Base-by-base conservation (phyloP, 2,797 vertebrate species). In the Simalia tracyae region DNA sequence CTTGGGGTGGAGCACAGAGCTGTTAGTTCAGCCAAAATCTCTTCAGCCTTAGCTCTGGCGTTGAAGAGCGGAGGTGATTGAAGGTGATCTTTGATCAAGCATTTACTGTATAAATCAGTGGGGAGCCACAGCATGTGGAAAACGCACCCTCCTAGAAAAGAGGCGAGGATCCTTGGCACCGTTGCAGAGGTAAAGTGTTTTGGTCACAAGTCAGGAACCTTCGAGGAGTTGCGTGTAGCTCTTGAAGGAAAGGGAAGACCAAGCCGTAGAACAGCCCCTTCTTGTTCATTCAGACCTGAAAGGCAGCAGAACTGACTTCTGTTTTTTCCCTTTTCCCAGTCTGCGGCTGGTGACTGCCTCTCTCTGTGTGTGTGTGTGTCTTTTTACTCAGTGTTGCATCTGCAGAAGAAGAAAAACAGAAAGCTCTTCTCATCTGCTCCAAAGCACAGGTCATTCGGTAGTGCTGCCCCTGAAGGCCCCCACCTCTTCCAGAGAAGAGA, bases 211-310 rank as follows among this genome's bases (percentile, higher is more conserved):
- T 50, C 10, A 19, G n/a, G 36, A 59, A 28, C 26, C 28, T 31
- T 10, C 88, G 28, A 89, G 7, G 76, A 72, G 24, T 59, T 64
- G 42, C 56, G 54, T 50, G 46, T 46, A 5, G 4, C 11, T n/a
- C 50, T 46, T 50, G 54, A 85, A 88, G 66, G 50, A 22, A 42
- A 26, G 50, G 15, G 88, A 89, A 36, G 81, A 42, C 17, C 59
- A 56, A 28, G 54, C 59, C 50, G 57, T 17, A 26, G 66, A 42
- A 76, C 26, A 59, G n/a, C 46, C 28, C 56, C 42, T 84, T 84
- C 91, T n/a, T 76, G 86, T 81, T 87, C 22, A 46, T 84, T 90
- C 57, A 90, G 87, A 88, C 84, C 84, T 59, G 59, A 92, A 90
- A 90, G 60, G n/a, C 66, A 59, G 85, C 59, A 87, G 46, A 76